These are phyloP conservation scores for Diadumene lineata DNA, from an alignment of 92 coral and sea anemone species.

Conservation along the genomic window DNA sequence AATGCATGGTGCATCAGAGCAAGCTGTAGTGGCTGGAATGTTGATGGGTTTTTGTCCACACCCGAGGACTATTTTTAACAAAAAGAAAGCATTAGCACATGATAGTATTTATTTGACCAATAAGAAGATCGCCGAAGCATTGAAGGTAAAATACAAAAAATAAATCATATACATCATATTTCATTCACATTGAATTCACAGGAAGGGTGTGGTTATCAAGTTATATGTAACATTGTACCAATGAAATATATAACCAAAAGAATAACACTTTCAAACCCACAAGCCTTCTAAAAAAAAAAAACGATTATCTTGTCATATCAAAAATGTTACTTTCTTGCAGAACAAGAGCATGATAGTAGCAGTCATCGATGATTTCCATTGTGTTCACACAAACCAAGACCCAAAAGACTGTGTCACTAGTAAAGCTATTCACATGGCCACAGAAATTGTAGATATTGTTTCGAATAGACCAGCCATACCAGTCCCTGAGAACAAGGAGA, in stretches of 20 bases:
- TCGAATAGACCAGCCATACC: slow-evolving; percentile 22
- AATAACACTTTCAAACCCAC: too few relatives aligned
- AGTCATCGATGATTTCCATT: slow-evolving; percentile 57
- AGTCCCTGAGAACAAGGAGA: not conserved
- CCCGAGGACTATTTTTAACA: slow-evolving; percentile 34
- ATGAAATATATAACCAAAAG: not conserved
- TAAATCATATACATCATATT: too few relatives aligned
- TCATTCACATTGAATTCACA: too few relatives aligned
- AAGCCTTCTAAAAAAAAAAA: not conserved
- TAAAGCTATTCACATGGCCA: slow-evolving; percentile 46
- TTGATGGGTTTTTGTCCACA: slow-evolving; percentile 34
- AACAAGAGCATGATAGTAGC: slow-evolving; percentile 35
- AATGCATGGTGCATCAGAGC: slow-evolving; percentile 27
- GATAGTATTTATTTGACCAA: slow-evolving; percentile 6
- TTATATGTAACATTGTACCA: not conserved
- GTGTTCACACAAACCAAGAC: slow-evolving; percentile 52
- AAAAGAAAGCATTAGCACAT: slow-evolving; percentile 24
- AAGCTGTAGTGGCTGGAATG: slow-evolving; percentile 35
- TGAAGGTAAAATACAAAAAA: slow-evolving; percentile 3
- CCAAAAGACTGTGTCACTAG: slow-evolving; percentile 45
- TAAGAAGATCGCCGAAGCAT: slow-evolving; percentile 12
- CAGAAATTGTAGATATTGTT: slow-evolving; percentile 36
- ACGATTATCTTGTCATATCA: not conserved
- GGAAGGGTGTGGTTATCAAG: not conserved
- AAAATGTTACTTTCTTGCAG: slow-evolving; percentile 2